These are phyloP conservation scores for Temnothorax ravouxi DNA, from an alignment of 2,888 invertebrate species.

Conservation along the genomic window DNA sequence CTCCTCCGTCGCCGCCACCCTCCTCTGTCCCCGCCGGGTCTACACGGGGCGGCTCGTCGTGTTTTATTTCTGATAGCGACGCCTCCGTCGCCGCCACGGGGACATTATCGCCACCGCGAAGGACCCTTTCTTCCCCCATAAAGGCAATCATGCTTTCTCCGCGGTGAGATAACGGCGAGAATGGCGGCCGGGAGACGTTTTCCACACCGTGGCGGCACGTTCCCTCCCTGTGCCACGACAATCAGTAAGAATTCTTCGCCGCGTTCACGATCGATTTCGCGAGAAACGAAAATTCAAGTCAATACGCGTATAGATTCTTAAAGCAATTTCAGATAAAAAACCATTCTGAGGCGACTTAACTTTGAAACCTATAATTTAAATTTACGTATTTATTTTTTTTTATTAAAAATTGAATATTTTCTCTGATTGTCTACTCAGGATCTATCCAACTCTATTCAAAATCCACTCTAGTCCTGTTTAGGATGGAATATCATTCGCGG, in stretches of 20 bases:
- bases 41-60: slow-evolving; percentile 66
- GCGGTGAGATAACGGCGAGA: slow-evolving; percentile 84
- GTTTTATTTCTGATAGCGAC: slow-evolving; percentile 85
- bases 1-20: slow-evolving; percentile 15
- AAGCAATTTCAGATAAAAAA: neutral
- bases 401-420: neutral
- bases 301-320: neutral
- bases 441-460: neutral
- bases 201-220: slow-evolving; percentile 48
- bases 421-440: neutral
- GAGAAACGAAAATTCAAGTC: neutral
- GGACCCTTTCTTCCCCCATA: slow-evolving; percentile 87
- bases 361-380: neutral
- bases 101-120: slow-evolving; percentile 86
- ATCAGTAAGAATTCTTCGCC: slow-evolving; percentile 41
- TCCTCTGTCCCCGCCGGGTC: slow-evolving; percentile 41
- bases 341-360: neutral
- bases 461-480: neutral
- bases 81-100: slow-evolving; percentile 77
- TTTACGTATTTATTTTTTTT: neutral
- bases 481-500: slow-evolving; percentile 6
- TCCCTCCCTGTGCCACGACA: slow-evolving; percentile 31
- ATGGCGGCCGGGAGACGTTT: slow-evolving; percentile 79
- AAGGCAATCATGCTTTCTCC: slow-evolving; percentile 86
- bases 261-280: slow-evolving; percentile 29